These are phyloP conservation scores for Halocynthia aurantium DNA, from an alignment of 23 tunicate species.

Conservation along the genomic window DNA sequence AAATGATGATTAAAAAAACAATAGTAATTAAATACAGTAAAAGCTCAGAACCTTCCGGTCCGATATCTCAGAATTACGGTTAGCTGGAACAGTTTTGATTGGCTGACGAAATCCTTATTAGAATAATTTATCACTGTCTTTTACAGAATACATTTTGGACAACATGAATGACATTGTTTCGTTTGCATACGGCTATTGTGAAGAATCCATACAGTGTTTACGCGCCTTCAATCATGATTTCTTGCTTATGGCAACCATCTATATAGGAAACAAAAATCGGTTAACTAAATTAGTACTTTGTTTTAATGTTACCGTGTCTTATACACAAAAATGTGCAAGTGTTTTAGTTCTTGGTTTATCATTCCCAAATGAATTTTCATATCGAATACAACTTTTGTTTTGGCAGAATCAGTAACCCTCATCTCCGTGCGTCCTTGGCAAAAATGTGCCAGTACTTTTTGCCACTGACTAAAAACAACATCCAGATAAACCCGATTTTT, in stretches of 20 bases:
- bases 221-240: constrained; percentile 3
- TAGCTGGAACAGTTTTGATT: too few relatives aligned
- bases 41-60: too few relatives aligned
- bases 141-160: constrained; percentile 46
- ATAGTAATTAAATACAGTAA: too few relatives aligned
- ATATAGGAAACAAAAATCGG: constrained; percentile 64
- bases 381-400: neutral
- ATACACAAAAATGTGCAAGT: neutral
- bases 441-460: constrained; percentile 38
- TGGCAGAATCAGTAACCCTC: constrained; percentile 54
- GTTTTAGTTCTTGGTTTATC: too few relatives aligned
- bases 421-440: constrained; percentile 55
- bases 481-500: too few relatives aligned
- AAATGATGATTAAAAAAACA: too few relatives aligned
- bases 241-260: constrained; percentile 29
- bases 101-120: too few relatives aligned
- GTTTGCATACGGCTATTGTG: constrained; percentile 29
- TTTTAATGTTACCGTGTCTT: neutral
- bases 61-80: too few relatives aligned
- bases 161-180: constrained; percentile 42
- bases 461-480: constrained; percentile 18
- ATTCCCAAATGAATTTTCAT: neutral
- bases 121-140: neutral
- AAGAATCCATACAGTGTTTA: constrained; percentile 9
- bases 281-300: neutral